Conservation (phyloP, 2,113 vertebrate species). For the Thymallus thymallus region DNA sequence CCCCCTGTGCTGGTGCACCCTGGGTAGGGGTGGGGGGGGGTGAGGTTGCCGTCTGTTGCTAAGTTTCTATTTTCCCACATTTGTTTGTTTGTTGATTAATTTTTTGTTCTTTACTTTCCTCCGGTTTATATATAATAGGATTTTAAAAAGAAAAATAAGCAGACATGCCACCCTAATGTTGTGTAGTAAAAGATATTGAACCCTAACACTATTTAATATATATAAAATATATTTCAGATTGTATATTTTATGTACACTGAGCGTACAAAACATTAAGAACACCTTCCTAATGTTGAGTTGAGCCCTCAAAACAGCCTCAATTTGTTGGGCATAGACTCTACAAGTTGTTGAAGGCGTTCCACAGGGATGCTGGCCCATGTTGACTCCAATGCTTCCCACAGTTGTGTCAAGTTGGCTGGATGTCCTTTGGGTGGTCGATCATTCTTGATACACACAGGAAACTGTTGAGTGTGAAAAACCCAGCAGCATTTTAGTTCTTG, state of each 20-base stretch:
- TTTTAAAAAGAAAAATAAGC: slow-evolving; percentile 54
- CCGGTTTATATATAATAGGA: slow-evolving; percentile 74
- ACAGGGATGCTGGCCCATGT: too few species aligned
- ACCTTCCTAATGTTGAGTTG: too few species aligned
- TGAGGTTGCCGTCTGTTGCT: slow-evolving; percentile 82
- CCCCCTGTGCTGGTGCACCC: slow-evolving; percentile 68
- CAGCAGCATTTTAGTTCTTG: too few species aligned
- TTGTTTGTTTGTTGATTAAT: slow-evolving; percentile 59
- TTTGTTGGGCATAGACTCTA: slow-evolving; percentile 6
- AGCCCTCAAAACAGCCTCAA: too few species aligned
- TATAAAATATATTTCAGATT: slow-evolving; percentile 66
- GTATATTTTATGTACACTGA: slow-evolving; percentile 51
- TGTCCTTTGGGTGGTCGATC: slow-evolving; percentile 30
- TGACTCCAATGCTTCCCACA: too few species aligned
- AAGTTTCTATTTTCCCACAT: slow-evolving; percentile 55
- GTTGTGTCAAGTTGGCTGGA: too few species aligned
- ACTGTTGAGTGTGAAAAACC: too few species aligned
- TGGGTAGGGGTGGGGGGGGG: slow-evolving; percentile 25
- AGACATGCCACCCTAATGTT: slow-evolving; percentile 63
- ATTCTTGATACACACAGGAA: too few species aligned
- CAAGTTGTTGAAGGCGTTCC: too few species aligned
- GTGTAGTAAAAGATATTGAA: slow-evolving; percentile 67
- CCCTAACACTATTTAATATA: slow-evolving; percentile 65
- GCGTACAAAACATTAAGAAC: too few species aligned
- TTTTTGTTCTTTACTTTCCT: slow-evolving; percentile 71